A percentile compares a stretch with the other conserved stretches of the same genome.
These are phyloP conservation scores for Noctua janthe DNA, from an alignment of 2,888 invertebrate species.

Conservation along the genomic window DNA sequence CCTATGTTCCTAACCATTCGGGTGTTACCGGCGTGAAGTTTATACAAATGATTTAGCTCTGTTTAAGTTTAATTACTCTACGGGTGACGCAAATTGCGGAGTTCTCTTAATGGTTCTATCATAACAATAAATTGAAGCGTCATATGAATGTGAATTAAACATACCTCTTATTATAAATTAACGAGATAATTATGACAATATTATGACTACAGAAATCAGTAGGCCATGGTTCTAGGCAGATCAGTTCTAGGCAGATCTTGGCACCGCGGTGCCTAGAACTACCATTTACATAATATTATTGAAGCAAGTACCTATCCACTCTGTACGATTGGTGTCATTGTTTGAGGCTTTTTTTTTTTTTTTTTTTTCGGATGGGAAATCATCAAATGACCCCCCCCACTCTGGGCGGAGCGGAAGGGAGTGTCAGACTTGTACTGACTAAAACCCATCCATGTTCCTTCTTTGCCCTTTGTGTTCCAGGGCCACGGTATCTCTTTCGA, in stretches of 20 bases:
- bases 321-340: slow-evolving; percentile 14
- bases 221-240: slow-evolving; percentile 29
- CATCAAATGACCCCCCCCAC: too few species aligned
- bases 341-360: too few species aligned
- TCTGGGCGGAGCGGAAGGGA: too few species aligned
- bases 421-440: too few species aligned
- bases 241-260: background rate
- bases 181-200: background rate
- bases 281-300: slow-evolving; percentile 12
- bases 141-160: background rate
- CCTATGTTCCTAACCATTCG: background rate
- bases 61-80: background rate
- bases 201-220: slow-evolving; percentile 21
- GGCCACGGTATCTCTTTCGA: too few species aligned
- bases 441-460: too few species aligned
- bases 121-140: background rate
- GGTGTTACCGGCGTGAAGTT: background rate
- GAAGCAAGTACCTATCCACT: background rate
- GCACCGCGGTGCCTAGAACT: background rate
- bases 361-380: too few species aligned
- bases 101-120: background rate
- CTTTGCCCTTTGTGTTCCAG: too few species aligned
- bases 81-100: background rate
- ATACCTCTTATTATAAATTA: slow-evolving; percentile 1
- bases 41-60: background rate